A percentile compares a stretch with the other conserved stretches of the same genome.
Evolutionary conservation across 2,797 vertebrate species (phyloP).

Genomic region (Tenualosa thibaudeaui): DNA sequence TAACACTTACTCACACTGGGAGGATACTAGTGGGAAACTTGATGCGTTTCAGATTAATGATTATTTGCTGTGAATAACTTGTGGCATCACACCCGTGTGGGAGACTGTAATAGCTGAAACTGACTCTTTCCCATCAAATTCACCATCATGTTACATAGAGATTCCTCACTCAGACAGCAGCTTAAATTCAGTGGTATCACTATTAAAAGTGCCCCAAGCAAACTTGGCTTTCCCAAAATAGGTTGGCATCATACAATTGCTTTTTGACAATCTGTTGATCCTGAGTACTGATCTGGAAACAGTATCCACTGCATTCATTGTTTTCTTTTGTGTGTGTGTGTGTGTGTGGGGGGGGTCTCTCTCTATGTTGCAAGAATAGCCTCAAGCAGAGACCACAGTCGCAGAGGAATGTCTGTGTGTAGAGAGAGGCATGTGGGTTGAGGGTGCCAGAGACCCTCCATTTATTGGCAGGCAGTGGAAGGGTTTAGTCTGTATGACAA

Average conservation of each 20-base stretch:
- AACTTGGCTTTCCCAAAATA: neutral
- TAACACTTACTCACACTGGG: conserved; percentile 36
- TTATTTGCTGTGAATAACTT: neutral
- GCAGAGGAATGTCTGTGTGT: neutral
- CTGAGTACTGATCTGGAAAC: neutral
- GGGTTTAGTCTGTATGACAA: conserved; percentile 5
- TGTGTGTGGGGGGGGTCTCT: neutral
- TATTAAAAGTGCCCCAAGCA: neutral
- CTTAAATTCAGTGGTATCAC: neutral
- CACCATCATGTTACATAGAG: neutral
- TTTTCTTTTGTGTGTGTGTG: neutral
- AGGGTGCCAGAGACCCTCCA: conserved; percentile 23
- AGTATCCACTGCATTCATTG: neutral
- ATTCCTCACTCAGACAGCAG: neutral
- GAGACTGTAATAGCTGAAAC: neutral
- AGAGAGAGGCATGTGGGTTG: conserved; percentile 18
- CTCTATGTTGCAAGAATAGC: neutral
- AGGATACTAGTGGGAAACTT: conserved; percentile 22
- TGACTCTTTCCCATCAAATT: neutral
- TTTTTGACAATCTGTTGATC: neutral
- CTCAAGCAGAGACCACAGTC: neutral
- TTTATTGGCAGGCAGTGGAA: conserved; percentile 28
- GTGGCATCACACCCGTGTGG: neutral
- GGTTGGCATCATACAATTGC: neutral
- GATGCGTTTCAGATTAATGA: conserved; percentile 33